Base-by-base conservation (phyloP, 1,140 invertebrate genomes). In the Tachypleus tridentatus region DNA sequence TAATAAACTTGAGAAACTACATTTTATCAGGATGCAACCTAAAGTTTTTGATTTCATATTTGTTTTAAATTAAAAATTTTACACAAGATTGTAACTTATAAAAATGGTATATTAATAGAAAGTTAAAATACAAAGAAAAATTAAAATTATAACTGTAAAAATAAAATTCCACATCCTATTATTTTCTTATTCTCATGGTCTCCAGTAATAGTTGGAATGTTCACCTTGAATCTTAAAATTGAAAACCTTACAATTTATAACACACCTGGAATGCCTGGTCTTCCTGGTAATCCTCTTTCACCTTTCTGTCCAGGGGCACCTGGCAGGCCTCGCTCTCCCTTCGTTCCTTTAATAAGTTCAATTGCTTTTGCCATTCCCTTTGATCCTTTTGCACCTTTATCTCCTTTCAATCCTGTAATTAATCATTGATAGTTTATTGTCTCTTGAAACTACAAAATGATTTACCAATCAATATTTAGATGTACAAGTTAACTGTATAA, bases 151-250 rank as follows among this genome's bases (percentile, higher is more conserved):
- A 29, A 29, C 29, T 29, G 29, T 29, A 29, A 29, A 29, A 29
- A 29, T 29, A 29, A 29, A 29, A 29, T 29, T 29, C 29, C 29
- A 29, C 29, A 29, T 29, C 29, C 29, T 29, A 29, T 29, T 29
- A 29, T 29, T 29, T 89, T 89, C 73, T 87, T 80, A 67, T 83
- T 77, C 72, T 88, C 89, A 76, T 84, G 86, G 29, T 29, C 29
- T 29, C 64, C 64, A 57, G 49, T 61, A 64, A 57, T 63, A 56
- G 5, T 73, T 73, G 47, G 66, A 29, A 29, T 29, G 29, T 29
- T 29, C 2, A 29, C 0, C 29, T 29, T 29, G 29, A 29, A 29
- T 29, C 29, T 29, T 29, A 29, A 29, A 29, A 29, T 29, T 29
- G 29, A 29, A 29, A 29, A 29, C 29, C 29, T 29, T 29, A 29